Evolutionary conservation across 2,797 vertebrate species (phyloP).

Genomic region (Typhlichthys eigenmanni): DNA sequence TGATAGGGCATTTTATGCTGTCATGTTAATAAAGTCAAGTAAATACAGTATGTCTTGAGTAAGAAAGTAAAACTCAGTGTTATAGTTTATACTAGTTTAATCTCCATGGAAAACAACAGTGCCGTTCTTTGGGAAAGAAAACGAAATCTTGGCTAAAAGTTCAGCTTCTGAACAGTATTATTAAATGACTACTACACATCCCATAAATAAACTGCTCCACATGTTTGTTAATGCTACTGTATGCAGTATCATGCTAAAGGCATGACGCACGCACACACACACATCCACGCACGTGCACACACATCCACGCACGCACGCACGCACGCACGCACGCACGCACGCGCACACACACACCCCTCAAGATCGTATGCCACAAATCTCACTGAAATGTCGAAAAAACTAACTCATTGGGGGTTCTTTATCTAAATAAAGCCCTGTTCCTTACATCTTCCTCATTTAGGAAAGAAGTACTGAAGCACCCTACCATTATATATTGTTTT

Average conservation of each 20-base stretch:
- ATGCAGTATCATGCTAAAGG: conserved; percentile 43
- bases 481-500: conserved; percentile 68
- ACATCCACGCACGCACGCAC: too few species aligned
- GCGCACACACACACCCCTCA: not conserved
- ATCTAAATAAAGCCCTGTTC: conserved; percentile 48
- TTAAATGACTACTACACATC: conserved; percentile 78
- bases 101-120: too few species aligned
- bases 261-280: too few species aligned
- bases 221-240: conserved; percentile 57
- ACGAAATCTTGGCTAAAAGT: conserved; percentile 32
- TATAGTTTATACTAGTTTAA: too few species aligned
- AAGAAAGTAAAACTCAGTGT: too few species aligned
- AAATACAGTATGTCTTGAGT: too few species aligned
- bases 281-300: too few species aligned
- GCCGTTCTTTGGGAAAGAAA: not conserved
- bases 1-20: not conserved
- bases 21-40: not conserved
- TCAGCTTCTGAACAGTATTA: conserved; percentile 79
- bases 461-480: conserved; percentile 24
- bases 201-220: conserved; percentile 76
- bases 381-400: conserved; percentile 39
- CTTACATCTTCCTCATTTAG: conserved; percentile 52
- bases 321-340: too few species aligned
- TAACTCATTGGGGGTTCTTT: conserved; percentile 36
- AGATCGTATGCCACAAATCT: conserved; percentile 14